Conservation (phyloP, 1,140 invertebrate genomes). For the Apis dorsata region DNA sequence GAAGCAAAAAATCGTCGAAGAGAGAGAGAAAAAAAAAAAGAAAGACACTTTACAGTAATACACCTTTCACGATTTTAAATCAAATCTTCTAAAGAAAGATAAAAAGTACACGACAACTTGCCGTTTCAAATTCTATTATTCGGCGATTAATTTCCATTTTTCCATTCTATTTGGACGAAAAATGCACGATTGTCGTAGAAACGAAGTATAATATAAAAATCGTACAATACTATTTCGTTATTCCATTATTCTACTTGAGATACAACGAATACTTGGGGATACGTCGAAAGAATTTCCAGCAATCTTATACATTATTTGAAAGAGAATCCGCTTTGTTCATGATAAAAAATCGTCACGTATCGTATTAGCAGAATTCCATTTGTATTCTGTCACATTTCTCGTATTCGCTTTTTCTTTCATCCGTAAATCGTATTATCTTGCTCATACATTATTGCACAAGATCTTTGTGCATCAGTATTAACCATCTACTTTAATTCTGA, state of each 20-base stretch:
- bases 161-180: not conserved
- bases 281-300: not conserved
- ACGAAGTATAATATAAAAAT: not conserved
- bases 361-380: constrained; percentile 10
- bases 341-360: constrained; percentile 12
- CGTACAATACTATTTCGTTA: not conserved
- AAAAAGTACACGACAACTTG: not conserved
- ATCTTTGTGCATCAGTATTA: not conserved
- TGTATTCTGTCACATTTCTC: constrained; percentile 12
- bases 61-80: not conserved
- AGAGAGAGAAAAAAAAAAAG: not conserved
- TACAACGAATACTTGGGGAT: not conserved
- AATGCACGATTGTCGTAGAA: not conserved
- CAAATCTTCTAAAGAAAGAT: not conserved
- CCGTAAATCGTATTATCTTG: not conserved
- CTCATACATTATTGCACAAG: not conserved
- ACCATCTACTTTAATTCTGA: not conserved
- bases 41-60: not conserved
- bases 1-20: not conserved
- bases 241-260: not conserved
- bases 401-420: not conserved
- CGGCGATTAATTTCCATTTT: not conserved
- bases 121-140: not conserved
- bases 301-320: not conserved
- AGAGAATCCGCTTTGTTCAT: not conserved